Evolutionary conservation across 2,797 vertebrate species (phyloP).

Genomic region (Thalassophryne amazonica): DNA sequence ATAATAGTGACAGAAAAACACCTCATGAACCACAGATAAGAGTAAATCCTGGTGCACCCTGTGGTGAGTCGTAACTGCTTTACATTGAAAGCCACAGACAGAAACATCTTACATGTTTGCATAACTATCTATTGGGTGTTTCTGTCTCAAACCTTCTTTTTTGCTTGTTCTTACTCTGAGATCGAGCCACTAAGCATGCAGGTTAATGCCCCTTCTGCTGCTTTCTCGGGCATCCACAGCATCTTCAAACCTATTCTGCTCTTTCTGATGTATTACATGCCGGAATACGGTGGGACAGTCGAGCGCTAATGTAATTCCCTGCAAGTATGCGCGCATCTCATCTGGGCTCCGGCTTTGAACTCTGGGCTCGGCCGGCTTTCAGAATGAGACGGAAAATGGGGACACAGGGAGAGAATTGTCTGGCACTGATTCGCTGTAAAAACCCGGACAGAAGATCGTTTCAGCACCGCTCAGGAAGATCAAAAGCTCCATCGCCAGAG

Average conservation of each 20-base stretch:
- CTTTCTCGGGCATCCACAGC: slow-evolving; percentile 24
- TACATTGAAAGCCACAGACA: too few relatives aligned
- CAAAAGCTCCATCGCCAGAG: slow-evolving; percentile 68
- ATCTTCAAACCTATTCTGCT: slow-evolving; percentile 36
- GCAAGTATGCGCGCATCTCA: slow-evolving; percentile 64
- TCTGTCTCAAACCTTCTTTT: too few relatives aligned
- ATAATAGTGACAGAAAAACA: too few relatives aligned
- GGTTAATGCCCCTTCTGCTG: slow-evolving; percentile 21
- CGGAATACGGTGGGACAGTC: slow-evolving; percentile 45
- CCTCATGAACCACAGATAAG: too few relatives aligned
- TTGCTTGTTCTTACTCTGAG: background rate
- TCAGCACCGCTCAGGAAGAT: slow-evolving; percentile 65
- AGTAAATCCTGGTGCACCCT: too few relatives aligned
- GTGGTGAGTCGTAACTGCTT: too few relatives aligned
- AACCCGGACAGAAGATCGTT: slow-evolving; percentile 72
- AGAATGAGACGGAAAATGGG: slow-evolving; percentile 62
- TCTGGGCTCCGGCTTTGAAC: slow-evolving; percentile 72
- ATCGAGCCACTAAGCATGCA: background rate
- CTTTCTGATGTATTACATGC: slow-evolving; percentile 52
- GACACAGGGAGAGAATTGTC: slow-evolving; percentile 70
- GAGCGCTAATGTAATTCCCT: slow-evolving; percentile 66
- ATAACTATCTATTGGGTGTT: too few relatives aligned
- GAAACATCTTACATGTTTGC: too few relatives aligned
- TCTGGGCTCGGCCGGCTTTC: slow-evolving; percentile 53
- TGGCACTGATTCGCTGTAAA: slow-evolving; percentile 72